Evolutionary conservation across 2,888 invertebrate species (phyloP).

Genomic region (Harmothoe impar): DNA sequence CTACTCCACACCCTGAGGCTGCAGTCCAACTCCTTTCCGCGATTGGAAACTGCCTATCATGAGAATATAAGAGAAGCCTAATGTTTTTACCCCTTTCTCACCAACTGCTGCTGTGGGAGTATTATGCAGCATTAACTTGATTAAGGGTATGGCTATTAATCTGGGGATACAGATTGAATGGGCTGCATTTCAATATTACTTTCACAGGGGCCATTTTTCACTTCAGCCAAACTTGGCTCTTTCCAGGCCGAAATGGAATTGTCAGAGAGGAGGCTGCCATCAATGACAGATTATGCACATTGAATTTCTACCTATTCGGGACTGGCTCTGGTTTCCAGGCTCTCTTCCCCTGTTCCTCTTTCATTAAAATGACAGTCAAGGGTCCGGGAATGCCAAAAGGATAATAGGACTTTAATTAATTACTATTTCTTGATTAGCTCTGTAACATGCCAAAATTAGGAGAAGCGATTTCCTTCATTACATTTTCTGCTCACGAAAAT

Average conservation of each 20-base stretch:
- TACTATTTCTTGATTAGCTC: constrained; percentile 39
- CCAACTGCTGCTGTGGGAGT: not conserved
- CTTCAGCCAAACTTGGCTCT: not conserved
- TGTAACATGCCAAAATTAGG: constrained; percentile 24
- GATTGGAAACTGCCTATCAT: too few species aligned
- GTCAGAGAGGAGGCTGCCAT: not conserved
- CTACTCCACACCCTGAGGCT: too few species aligned
- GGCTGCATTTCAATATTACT: not conserved
- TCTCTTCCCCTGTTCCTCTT: not conserved
- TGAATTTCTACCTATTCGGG: not conserved
- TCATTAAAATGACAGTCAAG: not conserved
- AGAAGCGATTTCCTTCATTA: constrained; percentile 21
- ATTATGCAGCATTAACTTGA: not conserved
- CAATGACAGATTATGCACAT: constrained; percentile 14
- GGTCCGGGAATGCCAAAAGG: not conserved
- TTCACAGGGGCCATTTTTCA: not conserved
- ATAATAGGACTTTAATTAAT: constrained; percentile 21
- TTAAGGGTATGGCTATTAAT: not conserved
- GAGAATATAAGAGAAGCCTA: not conserved
- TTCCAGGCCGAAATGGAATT: not conserved
- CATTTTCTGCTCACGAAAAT: not conserved
- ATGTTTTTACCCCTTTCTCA: not conserved
- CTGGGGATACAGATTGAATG: not conserved
- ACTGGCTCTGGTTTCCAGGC: not conserved
- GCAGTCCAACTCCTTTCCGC: too few species aligned